phyloP scores from a whole-genome alignment of 2,888 invertebrate species.

The Furcula furcula region DNA sequence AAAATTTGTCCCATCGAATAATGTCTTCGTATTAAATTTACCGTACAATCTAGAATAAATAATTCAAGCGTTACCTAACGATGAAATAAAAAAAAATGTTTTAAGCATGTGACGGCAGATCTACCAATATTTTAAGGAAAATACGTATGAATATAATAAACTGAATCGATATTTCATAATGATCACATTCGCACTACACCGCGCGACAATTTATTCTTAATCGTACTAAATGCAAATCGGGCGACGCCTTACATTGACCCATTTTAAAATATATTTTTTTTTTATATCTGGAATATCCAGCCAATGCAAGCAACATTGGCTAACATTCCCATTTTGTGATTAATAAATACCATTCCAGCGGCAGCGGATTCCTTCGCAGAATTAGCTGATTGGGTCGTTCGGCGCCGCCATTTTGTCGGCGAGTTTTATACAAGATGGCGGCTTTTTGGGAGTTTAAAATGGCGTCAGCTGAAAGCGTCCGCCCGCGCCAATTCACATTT shows the following conservation, averaged over 20 bases:
- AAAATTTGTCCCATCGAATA: slow-evolving; percentile 42
- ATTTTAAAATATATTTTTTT: slow-evolving; percentile 35
- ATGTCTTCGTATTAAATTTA: slow-evolving; percentile 38
- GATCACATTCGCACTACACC: slow-evolving; percentile 64
- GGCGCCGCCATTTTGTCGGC: slow-evolving; percentile 53
- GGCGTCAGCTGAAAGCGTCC: slow-evolving; percentile 49
- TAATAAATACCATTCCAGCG: slow-evolving; percentile 50
- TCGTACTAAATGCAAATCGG: slow-evolving; percentile 54
- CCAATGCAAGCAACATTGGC: slow-evolving; percentile 66
- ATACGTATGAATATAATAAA: slow-evolving; percentile 62
- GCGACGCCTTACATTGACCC: slow-evolving; percentile 44
- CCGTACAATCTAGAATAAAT: slow-evolving; percentile 66
- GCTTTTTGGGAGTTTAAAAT: slow-evolving; percentile 37
- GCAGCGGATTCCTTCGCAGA: slow-evolving; percentile 60
- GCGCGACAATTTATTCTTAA: slow-evolving; percentile 54
- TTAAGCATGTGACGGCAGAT: slow-evolving; percentile 67
- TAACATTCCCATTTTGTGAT: slow-evolving; percentile 62
- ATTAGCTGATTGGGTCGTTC: slow-evolving; percentile 71
- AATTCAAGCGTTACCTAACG: slow-evolving; percentile 58
- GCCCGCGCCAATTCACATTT: slow-evolving; percentile 18
- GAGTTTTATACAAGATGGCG: slow-evolving; percentile 46
- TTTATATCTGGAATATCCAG: slow-evolving; percentile 58
- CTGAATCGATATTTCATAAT: slow-evolving; percentile 60
- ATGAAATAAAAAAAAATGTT: slow-evolving; percentile 51
- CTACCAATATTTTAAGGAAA: slow-evolving; percentile 54